phyloP scores from a whole-genome alignment of 2,113 vertebrate genomes.

The Phaethon lepturus region DNA sequence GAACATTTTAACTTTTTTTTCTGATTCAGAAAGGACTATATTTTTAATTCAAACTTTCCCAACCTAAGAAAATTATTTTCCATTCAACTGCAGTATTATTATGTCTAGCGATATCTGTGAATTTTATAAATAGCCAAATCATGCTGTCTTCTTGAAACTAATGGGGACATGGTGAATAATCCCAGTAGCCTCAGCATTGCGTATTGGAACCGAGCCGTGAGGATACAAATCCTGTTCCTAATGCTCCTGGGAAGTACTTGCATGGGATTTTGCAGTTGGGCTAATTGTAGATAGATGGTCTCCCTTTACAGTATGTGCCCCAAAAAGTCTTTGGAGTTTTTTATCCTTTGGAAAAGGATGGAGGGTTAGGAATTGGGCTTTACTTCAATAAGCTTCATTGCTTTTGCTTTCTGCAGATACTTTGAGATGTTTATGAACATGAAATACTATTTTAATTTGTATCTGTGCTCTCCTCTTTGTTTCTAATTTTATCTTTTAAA shows the following conservation, averaged over 20 bases:
- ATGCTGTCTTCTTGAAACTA: background rate
- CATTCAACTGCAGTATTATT: background rate
- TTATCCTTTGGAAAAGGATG: background rate
- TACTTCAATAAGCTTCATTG: background rate
- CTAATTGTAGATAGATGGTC: background rate
- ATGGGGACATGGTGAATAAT: background rate
- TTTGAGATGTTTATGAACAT: background rate
- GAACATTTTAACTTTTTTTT: background rate
- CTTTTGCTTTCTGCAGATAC: background rate
- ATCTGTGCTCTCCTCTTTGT: background rate
- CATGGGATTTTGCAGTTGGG: background rate
- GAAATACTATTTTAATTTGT: constrained; percentile 41
- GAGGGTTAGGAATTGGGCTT: background rate
- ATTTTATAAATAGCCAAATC: background rate
- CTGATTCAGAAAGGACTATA: background rate
- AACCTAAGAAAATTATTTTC: background rate
- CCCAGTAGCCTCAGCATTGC: background rate
- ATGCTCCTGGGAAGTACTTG: background rate
- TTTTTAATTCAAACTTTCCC: background rate
- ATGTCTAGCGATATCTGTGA: background rate
- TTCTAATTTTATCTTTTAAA: constrained; percentile 30
- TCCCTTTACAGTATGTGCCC: background rate
- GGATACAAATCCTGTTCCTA: background rate
- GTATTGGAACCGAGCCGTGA: background rate
- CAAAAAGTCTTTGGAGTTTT: background rate